Conservation (phyloP, 2,888 invertebrate species). For the Parelbella ahira region DNA sequence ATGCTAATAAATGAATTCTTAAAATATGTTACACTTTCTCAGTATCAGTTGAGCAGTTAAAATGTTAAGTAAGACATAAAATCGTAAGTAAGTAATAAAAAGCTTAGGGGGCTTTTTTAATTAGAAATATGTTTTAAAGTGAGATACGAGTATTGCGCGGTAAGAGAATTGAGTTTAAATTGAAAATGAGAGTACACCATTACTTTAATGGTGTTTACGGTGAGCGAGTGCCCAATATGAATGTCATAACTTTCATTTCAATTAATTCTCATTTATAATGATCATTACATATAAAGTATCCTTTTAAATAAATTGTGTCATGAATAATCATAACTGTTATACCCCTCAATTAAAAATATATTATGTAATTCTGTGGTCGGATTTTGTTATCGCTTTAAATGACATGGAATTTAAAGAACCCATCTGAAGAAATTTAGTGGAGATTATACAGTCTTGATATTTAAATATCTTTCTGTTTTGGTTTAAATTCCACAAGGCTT, state of each 20-base stretch:
- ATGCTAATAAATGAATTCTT: no score
- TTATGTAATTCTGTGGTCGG: no score
- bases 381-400: no score
- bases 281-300: slow-evolving; percentile 6
- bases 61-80: no score
- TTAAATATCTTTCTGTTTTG: no score
- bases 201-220: slow-evolving; percentile 16
- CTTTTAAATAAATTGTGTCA: slow-evolving; percentile 18
- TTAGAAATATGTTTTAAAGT: slow-evolving; percentile 10
- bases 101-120: slow-evolving; percentile 16
- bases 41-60: no score
- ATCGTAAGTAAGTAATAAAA: slow-evolving; percentile 11
- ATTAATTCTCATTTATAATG: slow-evolving; percentile 11
- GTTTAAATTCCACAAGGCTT: no score
- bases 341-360: no score
- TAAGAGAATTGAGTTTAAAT: slow-evolving; percentile 12
- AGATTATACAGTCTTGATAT: no score
- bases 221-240: slow-evolving; percentile 18
- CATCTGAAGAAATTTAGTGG: no score
- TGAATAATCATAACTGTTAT: slow-evolving; percentile 13
- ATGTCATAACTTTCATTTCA: slow-evolving; percentile 23
- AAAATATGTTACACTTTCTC: no score
- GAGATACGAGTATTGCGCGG: slow-evolving; percentile 1
- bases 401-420: no score
- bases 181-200: slow-evolving; percentile 7